Evolutionary conservation across 2,113 vertebrate genomes (phyloP).

Genomic region (Cryptotis parvus): DNA sequence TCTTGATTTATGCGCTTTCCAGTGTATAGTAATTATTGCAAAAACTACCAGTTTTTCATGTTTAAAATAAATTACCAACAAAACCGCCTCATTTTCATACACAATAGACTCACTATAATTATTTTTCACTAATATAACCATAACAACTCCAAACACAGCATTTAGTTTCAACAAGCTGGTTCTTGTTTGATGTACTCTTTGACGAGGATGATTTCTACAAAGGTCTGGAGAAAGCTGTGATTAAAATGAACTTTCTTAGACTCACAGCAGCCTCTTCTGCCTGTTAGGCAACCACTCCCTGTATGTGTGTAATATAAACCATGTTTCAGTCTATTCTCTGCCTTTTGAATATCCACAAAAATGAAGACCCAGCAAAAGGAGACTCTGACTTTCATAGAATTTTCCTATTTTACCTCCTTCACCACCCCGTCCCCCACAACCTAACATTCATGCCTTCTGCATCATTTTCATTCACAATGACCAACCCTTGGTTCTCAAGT

Average conservation of each 20-base stretch:
- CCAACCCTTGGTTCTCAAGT: background rate
- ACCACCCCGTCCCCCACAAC: background rate
- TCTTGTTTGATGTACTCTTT: slow-evolving; percentile 43
- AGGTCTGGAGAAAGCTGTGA: background rate
- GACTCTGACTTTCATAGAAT: background rate
- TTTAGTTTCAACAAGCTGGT: slow-evolving; percentile 62
- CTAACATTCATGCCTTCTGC: background rate
- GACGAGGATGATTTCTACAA: slow-evolving; percentile 23
- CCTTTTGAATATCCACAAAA: slow-evolving; percentile 32
- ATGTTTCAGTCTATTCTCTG: background rate
- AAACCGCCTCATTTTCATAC: slow-evolving; percentile 64
- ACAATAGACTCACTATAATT: slow-evolving; percentile 58
- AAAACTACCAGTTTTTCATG: slow-evolving; percentile 54
- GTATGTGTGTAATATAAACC: background rate
- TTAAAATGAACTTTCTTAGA: background rate
- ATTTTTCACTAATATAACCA: slow-evolving; percentile 68
- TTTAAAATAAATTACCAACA: slow-evolving; percentile 55
- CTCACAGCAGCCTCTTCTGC: slow-evolving; percentile 7
- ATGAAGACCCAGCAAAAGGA: slow-evolving; percentile 20
- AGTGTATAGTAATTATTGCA: slow-evolving; percentile 64
- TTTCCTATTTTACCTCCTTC: background rate
- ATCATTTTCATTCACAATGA: slow-evolving; percentile 2
- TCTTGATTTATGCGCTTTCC: slow-evolving; percentile 47
- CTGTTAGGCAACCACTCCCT: background rate
- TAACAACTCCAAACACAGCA: slow-evolving; percentile 57